Base-by-base conservation (phyloP, 2,888 invertebrate genomes). In the Entomobrya multifasciata region DNA sequence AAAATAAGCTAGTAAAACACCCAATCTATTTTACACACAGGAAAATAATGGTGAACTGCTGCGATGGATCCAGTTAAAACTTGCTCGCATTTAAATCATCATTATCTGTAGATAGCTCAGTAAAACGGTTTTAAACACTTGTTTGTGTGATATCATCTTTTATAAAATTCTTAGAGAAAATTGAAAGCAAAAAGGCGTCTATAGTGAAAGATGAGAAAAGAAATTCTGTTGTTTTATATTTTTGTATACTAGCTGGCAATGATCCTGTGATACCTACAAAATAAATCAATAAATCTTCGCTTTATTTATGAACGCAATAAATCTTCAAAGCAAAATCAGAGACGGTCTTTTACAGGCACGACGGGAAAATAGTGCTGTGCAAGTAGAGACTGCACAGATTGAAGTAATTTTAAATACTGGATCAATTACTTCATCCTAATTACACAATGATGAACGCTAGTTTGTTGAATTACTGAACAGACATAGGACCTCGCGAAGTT, bases 31-130 rank as follows among this genome's bases (percentile, higher is more conserved):
- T n/a, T n/a, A 1, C 20, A 30, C 57, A 44, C 25, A 30, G 15
- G 57, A 77, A 52, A 74, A 74, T 52, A 25, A 22, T 36, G 36
- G 36, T 6, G 25, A 25, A 20, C n/a, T 13, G 44, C 52, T 52
- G 41, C 36, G 62, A 74, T 55, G 72, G 85, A 60, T 85, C 88
- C 81, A 85, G 85, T 88, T 78, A 82, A 36, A 36, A 70, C 67
- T 77, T 67, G 20, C 81, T 81, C 70, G 49, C 77, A 47, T 74
- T 84, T 87, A 87, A 85, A 87, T 87, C 81, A 84, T 85, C 81
- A 74, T 67, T 44, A 76, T 52, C 52, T 10, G 22, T 6, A 67
- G 67, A 2, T 17, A 30, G 30, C 17, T 17, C 22, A 57, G 55
- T 57, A 57, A 76, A 57, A 76, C 57, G 36, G 41, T 36, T 22